Evolutionary conservation across 1,140 invertebrate genomes (phyloP), one percentile per base, ranked within the genome.

Genomic region (Tachypleus tridentatus): DNA sequence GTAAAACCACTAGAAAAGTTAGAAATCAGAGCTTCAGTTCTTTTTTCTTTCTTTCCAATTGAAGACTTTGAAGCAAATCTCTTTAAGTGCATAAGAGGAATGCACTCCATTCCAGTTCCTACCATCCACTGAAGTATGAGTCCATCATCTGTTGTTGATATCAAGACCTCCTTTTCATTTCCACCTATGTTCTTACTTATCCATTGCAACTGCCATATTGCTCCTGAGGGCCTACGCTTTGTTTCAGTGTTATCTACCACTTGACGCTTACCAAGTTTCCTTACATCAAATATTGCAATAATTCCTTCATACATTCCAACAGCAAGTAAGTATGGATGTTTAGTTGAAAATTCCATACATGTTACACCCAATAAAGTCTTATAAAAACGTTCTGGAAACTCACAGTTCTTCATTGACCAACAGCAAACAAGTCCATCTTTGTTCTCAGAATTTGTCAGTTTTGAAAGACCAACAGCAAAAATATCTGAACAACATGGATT

Each of bases 321-420:
- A 7, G 61, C 65, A 11, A 66, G 48, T 8, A 66, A 48, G 49
- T 59, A 66, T 1, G 65, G 65, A 9, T 11, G 7, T 29, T n/a
- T 11, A 10, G 54, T 63, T 2, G 65, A 66, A 51, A 66, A 58
- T 48, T 58, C 51, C 6, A 66, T 49, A 29, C 61, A 66, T 10
- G 57, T 62, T 4, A 66, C 61, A 10, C 29, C 52, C 51, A 63
- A 61, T 63, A 63, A 57, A 4, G 56, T 63, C 4, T 62, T 51
- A 48, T 63, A 66, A 7, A 66, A 63, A 50, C 48, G 53, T 49
- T 66, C 65, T 47, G 65, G 65, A 60, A 63, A 52, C 47, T 58
- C 65, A n/a, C 65, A 63, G 56, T 63, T 66, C 9, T 66, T 50
- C 51, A 66, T 60, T 9, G 58, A 63, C 65, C 65, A 66, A 29